Conservation (phyloP, 2,113 vertebrate genomes). For the Bubo scandiacus region DNA sequence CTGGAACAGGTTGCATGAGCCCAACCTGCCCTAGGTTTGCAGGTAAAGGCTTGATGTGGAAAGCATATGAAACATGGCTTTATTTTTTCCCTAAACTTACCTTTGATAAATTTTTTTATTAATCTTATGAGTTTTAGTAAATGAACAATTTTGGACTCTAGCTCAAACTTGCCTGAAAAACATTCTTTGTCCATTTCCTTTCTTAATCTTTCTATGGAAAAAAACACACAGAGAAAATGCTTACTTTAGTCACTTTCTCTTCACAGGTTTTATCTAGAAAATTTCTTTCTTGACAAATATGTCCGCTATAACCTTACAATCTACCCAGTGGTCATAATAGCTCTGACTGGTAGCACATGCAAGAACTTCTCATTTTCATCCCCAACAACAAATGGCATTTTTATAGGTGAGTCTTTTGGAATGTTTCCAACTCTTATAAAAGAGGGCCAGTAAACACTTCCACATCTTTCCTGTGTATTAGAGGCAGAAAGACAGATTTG, state of each 20-base stretch:
- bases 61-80: background rate
- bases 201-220: background rate
- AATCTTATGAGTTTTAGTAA: background rate
- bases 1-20: background rate
- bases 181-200: background rate
- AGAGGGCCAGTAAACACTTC: background rate
- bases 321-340: slow-evolving; percentile 78
- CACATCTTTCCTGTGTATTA: background rate
- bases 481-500: background rate
- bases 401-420: slow-evolving; percentile 71
- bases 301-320: slow-evolving; percentile 78
- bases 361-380: slow-evolving; percentile 51
- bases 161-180: background rate
- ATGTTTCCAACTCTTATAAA: background rate
- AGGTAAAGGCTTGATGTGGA: background rate
- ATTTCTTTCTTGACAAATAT: slow-evolving; percentile 78
- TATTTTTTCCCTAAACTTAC: background rate
- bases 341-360: slow-evolving; percentile 65
- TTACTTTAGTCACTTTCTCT: background rate
- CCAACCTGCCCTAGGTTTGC: background rate
- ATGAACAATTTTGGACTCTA: background rate
- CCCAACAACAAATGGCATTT: slow-evolving; percentile 64
- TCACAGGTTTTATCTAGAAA: slow-evolving; percentile 81
- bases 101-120: background rate
- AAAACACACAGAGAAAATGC: background rate